A percentile compares a stretch with the other conserved stretches of the same genome.
phyloP scores from a whole-genome alignment of 2,113 vertebrate species.

The Nettapus auritus region DNA sequence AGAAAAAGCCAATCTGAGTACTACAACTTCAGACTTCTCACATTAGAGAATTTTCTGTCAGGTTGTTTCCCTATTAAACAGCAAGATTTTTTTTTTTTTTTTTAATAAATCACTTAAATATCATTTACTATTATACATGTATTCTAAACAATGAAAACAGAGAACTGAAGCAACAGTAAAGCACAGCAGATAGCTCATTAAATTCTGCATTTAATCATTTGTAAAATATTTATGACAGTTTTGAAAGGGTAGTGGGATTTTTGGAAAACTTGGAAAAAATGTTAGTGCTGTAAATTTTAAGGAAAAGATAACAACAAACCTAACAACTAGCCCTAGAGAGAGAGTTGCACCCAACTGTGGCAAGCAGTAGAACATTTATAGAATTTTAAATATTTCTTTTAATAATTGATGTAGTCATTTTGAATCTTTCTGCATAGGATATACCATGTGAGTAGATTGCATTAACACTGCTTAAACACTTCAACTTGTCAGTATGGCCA shows the following conservation, averaged over 20 bases:
- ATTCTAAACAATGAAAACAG: background rate
- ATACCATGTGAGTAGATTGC: conserved; percentile 82
- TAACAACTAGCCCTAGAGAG: conserved; percentile 69
- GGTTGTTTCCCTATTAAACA: background rate
- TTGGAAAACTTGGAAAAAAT: background rate
- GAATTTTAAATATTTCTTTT: conserved; percentile 86
- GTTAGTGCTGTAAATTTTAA: background rate
- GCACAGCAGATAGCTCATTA: background rate
- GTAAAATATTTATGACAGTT: conserved; percentile 45
- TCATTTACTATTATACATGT: background rate
- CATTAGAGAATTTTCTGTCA: background rate
- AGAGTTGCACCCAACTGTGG: conserved; percentile 82
- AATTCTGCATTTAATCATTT: background rate
- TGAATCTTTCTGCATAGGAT: conserved; percentile 84
- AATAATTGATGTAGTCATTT: conserved; percentile 93
- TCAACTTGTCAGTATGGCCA: conserved; percentile 89
- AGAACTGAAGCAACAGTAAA: background rate
- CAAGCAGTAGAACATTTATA: conserved; percentile 73
- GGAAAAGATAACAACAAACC: conserved; percentile 27
- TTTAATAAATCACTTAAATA: background rate
- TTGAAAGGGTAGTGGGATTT: background rate
- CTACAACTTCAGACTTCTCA: background rate
- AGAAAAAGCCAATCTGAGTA: background rate
- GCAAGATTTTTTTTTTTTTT: background rate
- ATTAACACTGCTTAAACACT: conserved; percentile 88